Evolutionary conservation across 2,113 vertebrate genomes (phyloP).

Genomic region (Pseudopodoces humilis): DNA sequence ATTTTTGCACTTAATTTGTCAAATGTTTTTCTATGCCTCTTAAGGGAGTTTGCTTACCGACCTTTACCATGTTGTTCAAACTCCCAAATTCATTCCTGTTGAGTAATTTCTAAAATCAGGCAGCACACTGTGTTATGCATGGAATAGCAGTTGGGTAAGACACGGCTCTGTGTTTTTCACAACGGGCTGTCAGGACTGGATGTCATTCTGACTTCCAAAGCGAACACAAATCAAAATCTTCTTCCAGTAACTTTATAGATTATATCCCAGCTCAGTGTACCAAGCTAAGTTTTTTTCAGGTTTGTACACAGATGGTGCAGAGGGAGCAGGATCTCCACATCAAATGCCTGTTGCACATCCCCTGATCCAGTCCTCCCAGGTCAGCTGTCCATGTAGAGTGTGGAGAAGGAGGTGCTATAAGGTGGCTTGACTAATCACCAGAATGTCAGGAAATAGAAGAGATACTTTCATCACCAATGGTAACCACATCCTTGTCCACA

Average conservation of each 20-base stretch:
- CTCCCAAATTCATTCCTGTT: constrained; percentile 52
- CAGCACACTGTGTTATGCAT: constrained; percentile 32
- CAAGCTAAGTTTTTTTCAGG: neutral
- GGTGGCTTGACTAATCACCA: neutral
- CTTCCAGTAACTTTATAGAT: neutral
- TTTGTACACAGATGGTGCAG: neutral
- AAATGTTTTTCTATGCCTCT: constrained; percentile 45
- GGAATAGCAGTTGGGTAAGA: neutral
- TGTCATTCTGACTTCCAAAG: constrained; percentile 27
- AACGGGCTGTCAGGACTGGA: neutral
- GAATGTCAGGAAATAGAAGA: neutral
- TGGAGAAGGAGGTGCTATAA: neutral
- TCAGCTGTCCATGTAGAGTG: neutral
- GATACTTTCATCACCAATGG: neutral
- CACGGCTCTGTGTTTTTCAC: neutral
- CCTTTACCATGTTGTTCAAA: constrained; percentile 38
- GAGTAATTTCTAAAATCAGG: constrained; percentile 62
- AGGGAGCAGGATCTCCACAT: neutral
- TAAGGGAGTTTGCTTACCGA: constrained; percentile 47
- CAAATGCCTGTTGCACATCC: neutral
- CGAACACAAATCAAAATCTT: neutral
- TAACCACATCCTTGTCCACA: neutral
- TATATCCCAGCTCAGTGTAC: neutral
- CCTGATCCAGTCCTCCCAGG: neutral
- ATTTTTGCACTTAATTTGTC: constrained; percentile 26